phyloP scores from a whole-genome alignment of 2,797 vertebrate genomes.

The Pygocentrus nattereri region DNA sequence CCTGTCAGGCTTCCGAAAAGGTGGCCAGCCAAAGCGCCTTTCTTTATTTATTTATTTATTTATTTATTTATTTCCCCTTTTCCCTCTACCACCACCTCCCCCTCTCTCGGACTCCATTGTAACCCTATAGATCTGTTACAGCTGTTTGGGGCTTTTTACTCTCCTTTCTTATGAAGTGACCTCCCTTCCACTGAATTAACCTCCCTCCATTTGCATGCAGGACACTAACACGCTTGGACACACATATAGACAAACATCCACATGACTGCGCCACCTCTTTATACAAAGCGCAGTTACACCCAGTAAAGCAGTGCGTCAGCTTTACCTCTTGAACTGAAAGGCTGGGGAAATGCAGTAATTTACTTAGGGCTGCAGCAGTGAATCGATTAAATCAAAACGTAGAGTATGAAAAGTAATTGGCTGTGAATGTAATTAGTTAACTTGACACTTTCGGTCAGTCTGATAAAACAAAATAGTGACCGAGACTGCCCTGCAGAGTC shows the following conservation, averaged over 20 bases:
- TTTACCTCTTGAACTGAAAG: conserved; percentile 17
- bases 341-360: not conserved
- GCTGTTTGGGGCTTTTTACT: conserved; percentile 78
- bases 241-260: conserved; percentile 10
- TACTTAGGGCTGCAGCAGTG: not conserved
- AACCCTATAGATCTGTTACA: conserved; percentile 75
- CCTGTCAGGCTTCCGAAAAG: conserved; percentile 68
- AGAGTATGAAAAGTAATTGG: too few relatives aligned
- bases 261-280: conserved; percentile 44
- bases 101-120: conserved; percentile 57
- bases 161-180: conserved; percentile 65
- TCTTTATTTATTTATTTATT: conserved; percentile 21
- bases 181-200: conserved; percentile 57
- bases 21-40: conserved; percentile 50
- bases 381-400: too few relatives aligned
- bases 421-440: too few relatives aligned
- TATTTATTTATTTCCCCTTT: conserved; percentile 2
- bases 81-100: conserved; percentile 48
- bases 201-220: conserved; percentile 28
- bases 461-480: too few relatives aligned
- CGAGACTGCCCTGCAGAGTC: too few relatives aligned
- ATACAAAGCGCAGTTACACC: not conserved
- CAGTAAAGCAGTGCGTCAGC: conserved; percentile 10
- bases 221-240: conserved; percentile 39
- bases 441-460: too few relatives aligned